phyloP scores from a whole-genome alignment of 2,113 vertebrate species.

The Lucifuga dentata region DNA sequence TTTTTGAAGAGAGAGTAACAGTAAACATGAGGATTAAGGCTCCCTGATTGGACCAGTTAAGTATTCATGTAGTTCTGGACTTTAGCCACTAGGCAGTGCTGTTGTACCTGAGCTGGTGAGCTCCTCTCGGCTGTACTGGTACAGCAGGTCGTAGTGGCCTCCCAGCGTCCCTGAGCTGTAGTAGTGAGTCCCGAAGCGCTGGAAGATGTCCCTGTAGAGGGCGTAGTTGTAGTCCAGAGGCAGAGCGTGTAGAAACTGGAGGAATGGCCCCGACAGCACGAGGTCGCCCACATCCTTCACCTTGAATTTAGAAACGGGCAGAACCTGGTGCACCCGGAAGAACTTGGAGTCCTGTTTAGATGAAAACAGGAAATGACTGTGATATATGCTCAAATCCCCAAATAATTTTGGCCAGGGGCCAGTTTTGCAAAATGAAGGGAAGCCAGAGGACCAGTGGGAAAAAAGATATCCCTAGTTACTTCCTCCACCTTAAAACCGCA shows the following conservation, averaged over 20 bases:
- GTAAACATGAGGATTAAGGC: no score
- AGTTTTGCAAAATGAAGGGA: no score
- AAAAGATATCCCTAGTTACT: no score
- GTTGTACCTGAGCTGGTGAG: constrained; percentile 86
- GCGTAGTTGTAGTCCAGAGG: constrained; percentile 93
- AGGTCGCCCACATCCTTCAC: constrained; percentile 82
- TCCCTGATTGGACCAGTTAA: no score
- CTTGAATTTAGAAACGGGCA: constrained; percentile 89
- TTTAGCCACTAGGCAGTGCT: background rate
- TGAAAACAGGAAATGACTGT: background rate
- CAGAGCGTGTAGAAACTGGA: constrained; percentile 87
- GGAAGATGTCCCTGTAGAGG: constrained; percentile 91
- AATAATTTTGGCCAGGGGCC: no score
- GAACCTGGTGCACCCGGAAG: constrained; percentile 88
- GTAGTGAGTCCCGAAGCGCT: constrained; percentile 94
- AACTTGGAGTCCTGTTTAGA: constrained; percentile 87
- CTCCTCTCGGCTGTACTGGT: constrained; percentile 89
- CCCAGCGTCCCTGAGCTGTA: constrained; percentile 89
- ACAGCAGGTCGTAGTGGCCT: constrained; percentile 91
- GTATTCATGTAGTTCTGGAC: no score
- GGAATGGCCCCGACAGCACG: constrained; percentile 87
- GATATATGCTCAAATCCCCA: no score
- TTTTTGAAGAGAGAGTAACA: no score
- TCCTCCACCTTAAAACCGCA: no score
- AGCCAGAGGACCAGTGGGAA: no score